Base-by-base conservation (phyloP, 2,113 vertebrate genomes). In the Cinclus mexicanus region DNA sequence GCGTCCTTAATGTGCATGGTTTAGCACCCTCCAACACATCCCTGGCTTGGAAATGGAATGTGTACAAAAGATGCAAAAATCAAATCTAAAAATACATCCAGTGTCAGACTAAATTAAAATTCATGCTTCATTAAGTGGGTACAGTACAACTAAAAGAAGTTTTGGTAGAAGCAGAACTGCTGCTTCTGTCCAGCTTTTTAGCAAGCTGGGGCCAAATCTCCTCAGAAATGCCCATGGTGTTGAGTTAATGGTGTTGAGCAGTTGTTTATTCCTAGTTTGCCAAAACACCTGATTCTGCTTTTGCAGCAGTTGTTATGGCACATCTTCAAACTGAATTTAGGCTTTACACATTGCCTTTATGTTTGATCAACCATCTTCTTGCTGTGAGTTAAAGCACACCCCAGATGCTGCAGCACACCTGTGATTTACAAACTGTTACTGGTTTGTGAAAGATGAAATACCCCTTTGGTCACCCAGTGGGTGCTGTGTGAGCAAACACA, bases 101-200 rank as follows among this genome's bases (percentile, higher is more conserved):
- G 92, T 93, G 88, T 74, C 93, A 96, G 93, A 92, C 94, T 70
- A 52, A 81, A 90, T 96, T 86, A 96, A 90, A 93, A 94, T 86
- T 63, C 28, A 9, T 46, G 71, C 47, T 85, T 83, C 78, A 47
- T 89, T 94, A 94, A 76, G 47, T 80, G 46, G 28, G 39, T 55
- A 10, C 50, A 74, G 35, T 20, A 12, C 63, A 83, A 74, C 89
- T 70, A 33, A 79, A 82, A 52, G 57, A 53, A 71, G 37, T 53
- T 28, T 64, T 46, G 53, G 44, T 42, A 39, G 49, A 61, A 70
- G 35, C 22, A 59, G 20, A 83, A 5, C 42, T 93, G 56, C 28
- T 69, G 0, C 37, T 89, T 56, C 55, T 79, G 18, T 59, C 77
- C 3, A 8, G 18, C 3, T 5, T 70, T 84, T 80, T 13, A 70